A percentile compares a stretch with the other conserved stretches of the same genome.
These are phyloP conservation scores for Lepus europaeus DNA, from an alignment of 2,113 vertebrate genomes.

Conservation along the genomic window DNA sequence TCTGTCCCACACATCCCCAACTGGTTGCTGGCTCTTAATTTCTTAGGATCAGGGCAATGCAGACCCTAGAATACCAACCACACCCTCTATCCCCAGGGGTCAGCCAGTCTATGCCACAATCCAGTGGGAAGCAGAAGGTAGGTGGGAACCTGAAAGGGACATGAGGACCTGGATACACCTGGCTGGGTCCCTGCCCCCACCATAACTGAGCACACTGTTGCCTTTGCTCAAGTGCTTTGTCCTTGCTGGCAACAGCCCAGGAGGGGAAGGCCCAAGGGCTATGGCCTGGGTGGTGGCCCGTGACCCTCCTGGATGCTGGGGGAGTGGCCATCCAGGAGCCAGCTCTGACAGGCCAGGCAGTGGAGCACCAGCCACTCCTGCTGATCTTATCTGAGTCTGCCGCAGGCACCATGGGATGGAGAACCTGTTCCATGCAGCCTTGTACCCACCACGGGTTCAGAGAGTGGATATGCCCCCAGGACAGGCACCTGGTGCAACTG, in stretches of 20 bases:
- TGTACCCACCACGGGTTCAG: neutral
- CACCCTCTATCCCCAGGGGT: neutral
- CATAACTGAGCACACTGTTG: neutral
- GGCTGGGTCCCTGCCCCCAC: neutral
- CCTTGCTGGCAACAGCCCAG: conserved; percentile 42
- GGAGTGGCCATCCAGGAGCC: conserved; percentile 34
- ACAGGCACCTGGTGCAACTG: neutral
- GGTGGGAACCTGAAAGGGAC: conserved; percentile 27
- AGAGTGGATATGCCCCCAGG: conserved; percentile 16
- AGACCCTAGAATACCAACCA: conserved; percentile 9
- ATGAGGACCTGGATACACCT: neutral
- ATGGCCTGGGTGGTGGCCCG: neutral
- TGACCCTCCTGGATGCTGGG: conserved; percentile 47
- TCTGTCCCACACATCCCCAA: conserved; percentile 17
- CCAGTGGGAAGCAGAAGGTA: neutral
- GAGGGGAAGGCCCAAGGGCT: neutral
- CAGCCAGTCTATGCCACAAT: neutral
- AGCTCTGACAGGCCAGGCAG: conserved; percentile 56
- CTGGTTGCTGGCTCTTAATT: neutral
- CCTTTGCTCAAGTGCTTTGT: conserved; percentile 54
- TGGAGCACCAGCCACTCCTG: conserved; percentile 46
- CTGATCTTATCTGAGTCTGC: conserved; percentile 72
- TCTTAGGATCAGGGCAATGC: neutral
- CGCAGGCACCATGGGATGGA: neutral
- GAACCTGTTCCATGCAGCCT: conserved; percentile 66